Evolutionary conservation across 2,888 invertebrate genomes (phyloP), one percentile per base, ranked within the genome.

Genomic region (Scotopteryx bipunctaria): DNA sequence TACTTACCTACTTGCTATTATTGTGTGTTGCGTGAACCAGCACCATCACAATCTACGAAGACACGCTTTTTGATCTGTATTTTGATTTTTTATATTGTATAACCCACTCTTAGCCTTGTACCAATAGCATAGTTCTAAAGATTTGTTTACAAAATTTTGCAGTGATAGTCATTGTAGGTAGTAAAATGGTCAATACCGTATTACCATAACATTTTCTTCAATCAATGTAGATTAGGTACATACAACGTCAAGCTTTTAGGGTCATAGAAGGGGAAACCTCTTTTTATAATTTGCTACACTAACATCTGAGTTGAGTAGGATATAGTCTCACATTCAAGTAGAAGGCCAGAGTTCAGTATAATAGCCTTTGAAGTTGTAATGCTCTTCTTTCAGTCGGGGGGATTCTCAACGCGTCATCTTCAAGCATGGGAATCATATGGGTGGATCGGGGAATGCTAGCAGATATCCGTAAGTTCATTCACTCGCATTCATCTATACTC

Each of bases 381-480:
- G 13, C 40, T 45, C 29, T 15, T 17, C 13, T 78, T 81, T 76
- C 91, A 94, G 94, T 91, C 94, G 94, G 71, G 92, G 93, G 74
- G 94, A 94, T 80, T 93, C 93, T 57, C 94, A 94, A 85, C 92
- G 95, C 73, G 94, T 94, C 72, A 91, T 94, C 84, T 95, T 93
- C 91, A 92, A 93, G 79, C 92, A 93, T 72, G 92, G 93, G 71
- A 94, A 94, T 89, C 94, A 94, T 85, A 93, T 94, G 93, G 91
- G 92, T 67, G 91, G 92, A 63, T 85, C 92, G 64, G 86, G 91
- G 71, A 92, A 91, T 81, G 89, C 93, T 73, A 91, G 93, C 73
- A 92, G 94, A 92, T 94, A 93, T 84, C 94, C 93, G 95, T 95
- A 92, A 94, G 94, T 93, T 36, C 4, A 35, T 32, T 6, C 29